These are phyloP conservation scores for Kryptolebias ocellatus DNA, from an alignment of 2,797 vertebrate genomes.

Conservation along the genomic window DNA sequence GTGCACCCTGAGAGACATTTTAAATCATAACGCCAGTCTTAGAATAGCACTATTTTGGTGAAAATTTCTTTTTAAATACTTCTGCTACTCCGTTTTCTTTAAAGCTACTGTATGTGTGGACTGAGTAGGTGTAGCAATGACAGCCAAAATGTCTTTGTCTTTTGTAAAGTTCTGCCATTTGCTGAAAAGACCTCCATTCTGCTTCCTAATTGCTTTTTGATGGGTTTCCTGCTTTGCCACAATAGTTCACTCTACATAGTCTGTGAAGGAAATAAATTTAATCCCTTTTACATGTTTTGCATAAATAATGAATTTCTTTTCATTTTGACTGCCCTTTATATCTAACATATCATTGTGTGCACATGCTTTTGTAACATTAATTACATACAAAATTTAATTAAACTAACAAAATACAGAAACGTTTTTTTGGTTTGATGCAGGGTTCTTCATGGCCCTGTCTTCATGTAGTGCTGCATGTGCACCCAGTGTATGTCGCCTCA, in stretches of 20 bases:
- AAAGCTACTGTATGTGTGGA: no score
- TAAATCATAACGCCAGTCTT: slow-evolving; percentile 1
- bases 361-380: neutral
- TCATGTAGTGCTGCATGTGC: neutral
- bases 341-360: neutral
- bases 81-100: no score
- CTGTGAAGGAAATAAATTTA: no score
- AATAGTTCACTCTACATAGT: no score
- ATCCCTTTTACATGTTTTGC: neutral
- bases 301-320: neutral
- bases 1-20: slow-evolving; percentile 5
- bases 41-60: slow-evolving; percentile 1
- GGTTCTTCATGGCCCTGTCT: neutral
- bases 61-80: neutral
- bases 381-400: slow-evolving; percentile 3
- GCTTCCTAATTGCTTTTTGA: slow-evolving; percentile 15
- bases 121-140: no score
- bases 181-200: neutral
- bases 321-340: neutral
- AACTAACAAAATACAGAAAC: neutral
- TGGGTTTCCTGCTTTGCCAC: neutral
- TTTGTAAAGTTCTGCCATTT: slow-evolving; percentile 1
- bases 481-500: neutral
- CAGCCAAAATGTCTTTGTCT: slow-evolving; percentile 3
- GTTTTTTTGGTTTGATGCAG: neutral